These are phyloP conservation scores for Notechis scutatus DNA, from an alignment of 2,113 vertebrate genomes.

Conservation along the genomic window DNA sequence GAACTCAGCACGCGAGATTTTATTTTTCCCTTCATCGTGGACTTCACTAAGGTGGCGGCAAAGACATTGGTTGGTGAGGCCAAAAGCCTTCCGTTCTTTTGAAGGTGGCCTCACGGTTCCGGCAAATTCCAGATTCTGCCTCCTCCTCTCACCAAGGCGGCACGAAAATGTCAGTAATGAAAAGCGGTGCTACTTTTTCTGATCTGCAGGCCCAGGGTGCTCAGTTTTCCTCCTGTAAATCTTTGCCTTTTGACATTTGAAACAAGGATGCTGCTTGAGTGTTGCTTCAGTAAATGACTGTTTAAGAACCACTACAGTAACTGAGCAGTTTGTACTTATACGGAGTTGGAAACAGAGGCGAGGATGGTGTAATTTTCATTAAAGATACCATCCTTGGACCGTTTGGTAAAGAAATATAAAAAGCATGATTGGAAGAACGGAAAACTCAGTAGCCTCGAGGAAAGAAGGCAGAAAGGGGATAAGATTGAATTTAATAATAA, in stretches of 20 bases:
- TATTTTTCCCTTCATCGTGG: background rate
- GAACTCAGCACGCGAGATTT: accelerated
- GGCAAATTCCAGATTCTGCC: background rate
- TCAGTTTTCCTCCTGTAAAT: background rate
- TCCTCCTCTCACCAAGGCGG: no score
- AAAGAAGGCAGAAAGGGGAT: background rate
- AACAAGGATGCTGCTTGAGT: background rate
- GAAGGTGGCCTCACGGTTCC: background rate
- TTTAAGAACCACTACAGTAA: background rate
- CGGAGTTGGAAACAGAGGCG: background rate
- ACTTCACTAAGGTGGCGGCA: background rate
- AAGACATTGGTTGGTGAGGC: background rate
- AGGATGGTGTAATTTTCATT: background rate
- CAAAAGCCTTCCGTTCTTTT: background rate
- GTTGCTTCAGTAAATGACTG: background rate
- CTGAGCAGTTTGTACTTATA: background rate
- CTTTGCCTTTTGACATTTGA: background rate
- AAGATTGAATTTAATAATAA: background rate
- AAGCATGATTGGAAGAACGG: background rate
- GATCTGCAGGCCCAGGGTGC: background rate
- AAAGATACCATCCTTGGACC: background rate
- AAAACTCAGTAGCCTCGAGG: background rate
- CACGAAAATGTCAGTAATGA: background rate
- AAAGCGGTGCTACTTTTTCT: background rate
- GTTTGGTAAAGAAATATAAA: background rate